A percentile compares a stretch with the other conserved stretches of the same genome.
These are phyloP conservation scores for Scrobipalpa costella DNA, from an alignment of 2,888 invertebrate genomes.

Conservation along the genomic window DNA sequence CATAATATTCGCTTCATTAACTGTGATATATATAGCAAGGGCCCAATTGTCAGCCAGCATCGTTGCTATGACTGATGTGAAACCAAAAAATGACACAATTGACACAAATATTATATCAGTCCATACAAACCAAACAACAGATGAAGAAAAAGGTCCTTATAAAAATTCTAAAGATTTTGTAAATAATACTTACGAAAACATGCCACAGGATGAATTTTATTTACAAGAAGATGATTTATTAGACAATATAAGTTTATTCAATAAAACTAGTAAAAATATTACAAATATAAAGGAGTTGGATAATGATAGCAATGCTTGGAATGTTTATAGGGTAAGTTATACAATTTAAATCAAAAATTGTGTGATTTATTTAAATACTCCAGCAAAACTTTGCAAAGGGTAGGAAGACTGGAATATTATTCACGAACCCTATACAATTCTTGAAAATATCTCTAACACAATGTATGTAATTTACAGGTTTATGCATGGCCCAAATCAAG, in stretches of 20 bases:
- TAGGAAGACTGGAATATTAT: no score
- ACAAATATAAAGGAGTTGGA: background rate
- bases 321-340: conserved; percentile 38
- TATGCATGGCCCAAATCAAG: conserved; percentile 60
- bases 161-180: no score
- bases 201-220: background rate
- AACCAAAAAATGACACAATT: background rate
- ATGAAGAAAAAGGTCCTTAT: background rate
- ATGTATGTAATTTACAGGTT: conserved; percentile 42
- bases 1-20: conserved; percentile 44
- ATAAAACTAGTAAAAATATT: background rate
- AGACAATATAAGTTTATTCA: background rate
- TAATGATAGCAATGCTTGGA: conserved; percentile 30
- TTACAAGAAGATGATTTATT: background rate
- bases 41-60: conserved; percentile 58
- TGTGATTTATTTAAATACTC: no score
- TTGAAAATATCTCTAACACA: no score
- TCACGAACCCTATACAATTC: no score
- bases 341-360: no score
- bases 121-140: background rate
- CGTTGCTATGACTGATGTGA: conserved; percentile 56
- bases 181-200: conserved; percentile 1
- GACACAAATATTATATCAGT: background rate
- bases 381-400: no score
- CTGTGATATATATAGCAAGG: conserved; percentile 44